Base-by-base conservation (phyloP, 1,140 invertebrate genomes). In the Sycophila sp. region DNA sequence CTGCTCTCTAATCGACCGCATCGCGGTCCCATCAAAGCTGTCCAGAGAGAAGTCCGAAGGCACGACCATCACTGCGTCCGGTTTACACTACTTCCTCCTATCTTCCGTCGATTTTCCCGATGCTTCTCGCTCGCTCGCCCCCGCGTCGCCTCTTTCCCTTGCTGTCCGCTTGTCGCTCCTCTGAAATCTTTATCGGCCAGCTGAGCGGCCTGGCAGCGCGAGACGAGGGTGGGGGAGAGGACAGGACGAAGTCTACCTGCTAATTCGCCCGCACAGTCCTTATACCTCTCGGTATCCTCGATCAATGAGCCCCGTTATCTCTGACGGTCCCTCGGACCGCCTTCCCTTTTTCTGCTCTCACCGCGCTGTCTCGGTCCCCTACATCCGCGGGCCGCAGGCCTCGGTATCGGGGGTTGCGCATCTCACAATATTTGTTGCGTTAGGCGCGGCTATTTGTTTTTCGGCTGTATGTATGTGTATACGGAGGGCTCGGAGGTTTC, bases 371-470 rank as follows among this genome's bases (percentile, higher is more conserved):
- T 47, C 42, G 17, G 19, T 4, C 19, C n/a, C 17, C 42, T 10
- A 45, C 5, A 8, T 22, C 5, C 26, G 26, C 26, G 49, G 0
- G 22, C 26, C n/a, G 24, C 24, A 1, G 19, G 4, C 45, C 2
- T 19, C 38, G 32, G 22, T 45, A 63, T 62, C 68, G 58, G 32
- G 64, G 53, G 51, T 53, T 55, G 28, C 38, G 59, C 36, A 65
- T 75, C 77, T 79, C 78, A 78, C 77, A 81, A 80, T 81, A 80
- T 82, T 82, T 82, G 80, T 81, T 79, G 53, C 69, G 45, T 49
- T 63, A 63, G 45, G 13, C 30, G 49, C 5, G 40, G 17, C 32
- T 53, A 53, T 51, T 69, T 62, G 68, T 64, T 63, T 64, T 64
- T 64, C n/a, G 11, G 15, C 4, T 47, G 19, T 1, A 45, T 47